Evolutionary conservation across 1,140 invertebrate species (phyloP), one percentile per base, ranked within the genome.

Genomic region (Zaprionus tsacasi): DNA sequence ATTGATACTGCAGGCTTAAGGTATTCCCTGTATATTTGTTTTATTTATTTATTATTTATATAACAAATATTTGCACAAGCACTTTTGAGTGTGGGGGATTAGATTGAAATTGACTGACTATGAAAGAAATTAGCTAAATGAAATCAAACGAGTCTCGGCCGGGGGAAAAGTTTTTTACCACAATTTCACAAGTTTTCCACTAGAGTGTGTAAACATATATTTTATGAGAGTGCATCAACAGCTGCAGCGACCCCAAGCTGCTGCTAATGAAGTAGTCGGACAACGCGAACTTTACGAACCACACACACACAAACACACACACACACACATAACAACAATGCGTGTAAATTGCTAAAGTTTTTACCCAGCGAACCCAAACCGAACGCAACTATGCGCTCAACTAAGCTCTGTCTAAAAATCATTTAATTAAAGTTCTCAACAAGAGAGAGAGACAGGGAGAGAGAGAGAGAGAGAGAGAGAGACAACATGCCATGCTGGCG

Each of bases 271-370:
- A 75, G 72, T 75, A 59, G 59, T 38, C 54, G 72, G 40, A 45
- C 64, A 85, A 85, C 61, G 79, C 70, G 79, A 27, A 82, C 75
- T 45, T 45, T 45, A 21, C 21, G 40, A 6, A 45, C 40, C 40
- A 3, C 40, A 45, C n/a, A n/a, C n/a, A n/a, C n/a, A n/a, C n/a
- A n/a, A n/a, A n/a, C n/a, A n/a, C n/a, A n/a, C n/a, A n/a, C n/a
- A n/a, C n/a, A n/a, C n/a, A n/a, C 40, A 10, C 40, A 45, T 17
- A 78, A 81, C 79, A 78, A 59, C 55, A 82, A 82, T 76, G 81
- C 82, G 81, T 85, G 81, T 85, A 86, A 85, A 81, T 85, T 78
- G 81, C 59, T 61, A 85, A 85, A 85, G 82, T 85, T 85, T 74
- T 65, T 6, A 6, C 21, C 21, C 21, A 21, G 27, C n/a, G 63